Evolutionary conservation across 2,888 invertebrate genomes (phyloP).

Genomic region (Linnaemya vulpina): DNA sequence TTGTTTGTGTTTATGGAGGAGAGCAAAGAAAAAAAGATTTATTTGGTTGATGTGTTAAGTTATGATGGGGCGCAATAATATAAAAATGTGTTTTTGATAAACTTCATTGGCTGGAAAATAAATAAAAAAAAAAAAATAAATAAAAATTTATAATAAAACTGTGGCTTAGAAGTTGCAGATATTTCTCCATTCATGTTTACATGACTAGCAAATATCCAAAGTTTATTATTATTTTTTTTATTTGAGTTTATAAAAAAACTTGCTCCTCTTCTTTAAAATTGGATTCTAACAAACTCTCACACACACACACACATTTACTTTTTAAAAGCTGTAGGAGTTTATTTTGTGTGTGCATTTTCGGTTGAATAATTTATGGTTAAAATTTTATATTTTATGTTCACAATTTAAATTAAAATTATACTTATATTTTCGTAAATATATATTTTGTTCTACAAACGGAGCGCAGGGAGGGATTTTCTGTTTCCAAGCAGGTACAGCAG

Average conservation of each 20-base stretch:
- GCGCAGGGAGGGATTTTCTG: background rate
- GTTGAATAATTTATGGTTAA: conserved; percentile 67
- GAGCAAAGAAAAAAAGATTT: conserved; percentile 75
- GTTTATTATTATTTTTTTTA: conserved; percentile 32
- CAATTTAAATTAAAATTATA: conserved; percentile 67
- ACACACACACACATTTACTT: conserved; percentile 16
- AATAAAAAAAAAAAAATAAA: conserved; percentile 35
- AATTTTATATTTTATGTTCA: conserved; percentile 68
- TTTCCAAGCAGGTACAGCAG: background rate
- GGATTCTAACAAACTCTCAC: no score
- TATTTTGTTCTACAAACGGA: background rate
- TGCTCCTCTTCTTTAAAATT: conserved; percentile 24
- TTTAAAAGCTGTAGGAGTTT: background rate
- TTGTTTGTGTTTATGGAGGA: background rate
- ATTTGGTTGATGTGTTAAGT: conserved; percentile 80
- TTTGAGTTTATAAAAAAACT: conserved; percentile 34
- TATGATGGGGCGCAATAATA: conserved; percentile 72
- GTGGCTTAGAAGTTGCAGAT: conserved; percentile 49
- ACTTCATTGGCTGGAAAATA: conserved; percentile 75
- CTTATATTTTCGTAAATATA: conserved; percentile 36
- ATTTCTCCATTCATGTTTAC: conserved; percentile 72
- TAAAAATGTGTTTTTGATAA: conserved; percentile 79
- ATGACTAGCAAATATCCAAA: conserved; percentile 66
- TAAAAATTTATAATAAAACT: no score
- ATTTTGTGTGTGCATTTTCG: conserved; percentile 30